These are phyloP conservation scores for Pectinophora gossypiella DNA, from an alignment of 1,140 invertebrate genomes.

Conservation along the genomic window DNA sequence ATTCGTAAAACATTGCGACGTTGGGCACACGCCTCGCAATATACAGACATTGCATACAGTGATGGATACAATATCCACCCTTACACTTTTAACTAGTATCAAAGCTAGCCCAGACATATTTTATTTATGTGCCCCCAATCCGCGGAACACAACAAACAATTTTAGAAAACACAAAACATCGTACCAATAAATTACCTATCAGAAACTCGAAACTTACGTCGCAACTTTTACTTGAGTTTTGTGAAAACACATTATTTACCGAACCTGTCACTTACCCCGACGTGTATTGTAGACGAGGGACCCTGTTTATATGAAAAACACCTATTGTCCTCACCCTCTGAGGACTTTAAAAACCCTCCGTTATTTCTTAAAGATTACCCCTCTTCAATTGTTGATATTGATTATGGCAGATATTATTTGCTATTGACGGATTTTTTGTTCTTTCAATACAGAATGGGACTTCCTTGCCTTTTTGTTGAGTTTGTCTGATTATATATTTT, in stretches of 20 bases:
- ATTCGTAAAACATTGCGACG: no score
- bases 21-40: no score
- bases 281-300: conserved; percentile 6
- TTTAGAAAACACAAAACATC: background rate
- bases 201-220: conserved; percentile 14
- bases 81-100: no score
- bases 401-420: conserved; percentile 46
- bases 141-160: background rate
- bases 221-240: conserved; percentile 31
- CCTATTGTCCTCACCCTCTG: conserved; percentile 46
- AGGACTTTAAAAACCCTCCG: conserved; percentile 55
- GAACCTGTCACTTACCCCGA: conserved; percentile 26
- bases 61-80: no score
- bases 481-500: no score
- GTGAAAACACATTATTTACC: conserved; percentile 47
- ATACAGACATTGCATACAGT: no score
- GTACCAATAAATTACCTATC: background rate
- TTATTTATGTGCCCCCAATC: background rate
- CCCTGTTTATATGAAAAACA: conserved; percentile 53
- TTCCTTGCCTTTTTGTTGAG: background rate
- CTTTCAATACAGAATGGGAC: background rate
- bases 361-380: conserved; percentile 47
- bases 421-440: conserved; percentile 40
- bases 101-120: background rate
- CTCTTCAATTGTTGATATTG: conserved; percentile 40